Evolutionary conservation across 2,113 vertebrate species (phyloP).

Genomic region (Trinectes maculatus): DNA sequence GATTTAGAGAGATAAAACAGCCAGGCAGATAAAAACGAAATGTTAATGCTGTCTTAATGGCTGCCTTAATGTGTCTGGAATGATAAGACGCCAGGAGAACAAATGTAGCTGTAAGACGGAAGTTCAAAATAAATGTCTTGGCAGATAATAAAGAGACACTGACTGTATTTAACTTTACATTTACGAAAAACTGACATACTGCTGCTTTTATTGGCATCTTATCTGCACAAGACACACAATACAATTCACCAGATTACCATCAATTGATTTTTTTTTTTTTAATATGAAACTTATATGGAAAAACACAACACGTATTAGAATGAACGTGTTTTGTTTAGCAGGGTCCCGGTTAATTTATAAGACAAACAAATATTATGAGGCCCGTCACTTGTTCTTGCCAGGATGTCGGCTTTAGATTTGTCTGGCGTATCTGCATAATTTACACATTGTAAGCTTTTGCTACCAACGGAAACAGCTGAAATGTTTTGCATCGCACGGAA

Average conservation of each 20-base stretch:
- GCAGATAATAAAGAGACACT: neutral
- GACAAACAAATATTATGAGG: constrained; percentile 40
- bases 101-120: neutral
- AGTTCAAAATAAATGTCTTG: constrained; percentile 5
- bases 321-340: constrained; percentile 13
- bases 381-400: constrained; percentile 50
- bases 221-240: constrained; percentile 1
- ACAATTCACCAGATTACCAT: constrained; percentile 16
- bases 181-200: neutral
- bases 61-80: constrained; percentile 17
- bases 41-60: constrained; percentile 25
- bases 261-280: constrained; percentile 37
- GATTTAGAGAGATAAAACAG: constrained; percentile 40
- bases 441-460: constrained; percentile 64
- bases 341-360: constrained; percentile 28
- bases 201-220: neutral
- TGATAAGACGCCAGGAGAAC: constrained; percentile 13
- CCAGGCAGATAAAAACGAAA: constrained; percentile 24
- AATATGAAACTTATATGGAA: neutral
- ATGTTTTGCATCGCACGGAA: constrained; percentile 59
- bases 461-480: constrained; percentile 59
- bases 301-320: constrained; percentile 13
- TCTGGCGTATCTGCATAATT: constrained; percentile 54
- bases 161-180: neutral
- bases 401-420: constrained; percentile 54